These are phyloP conservation scores for Periparus ater DNA, from an alignment of 2,797 vertebrate species.

Conservation along the genomic window DNA sequence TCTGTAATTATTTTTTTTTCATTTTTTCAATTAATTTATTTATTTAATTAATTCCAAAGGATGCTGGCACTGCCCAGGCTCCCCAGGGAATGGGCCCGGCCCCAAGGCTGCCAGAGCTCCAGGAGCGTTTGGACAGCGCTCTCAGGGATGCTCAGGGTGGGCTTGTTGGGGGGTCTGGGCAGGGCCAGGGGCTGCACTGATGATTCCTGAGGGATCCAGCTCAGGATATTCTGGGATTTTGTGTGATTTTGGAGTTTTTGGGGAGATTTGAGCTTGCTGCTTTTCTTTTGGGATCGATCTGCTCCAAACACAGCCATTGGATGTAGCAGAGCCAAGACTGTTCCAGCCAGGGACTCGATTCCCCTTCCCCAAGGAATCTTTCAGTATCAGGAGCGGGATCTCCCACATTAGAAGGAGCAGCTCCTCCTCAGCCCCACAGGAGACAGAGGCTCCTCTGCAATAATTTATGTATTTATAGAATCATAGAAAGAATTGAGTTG, in stretches of 20 bases:
- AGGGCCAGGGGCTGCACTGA: fast-evolving
- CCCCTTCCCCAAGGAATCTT: not conserved
- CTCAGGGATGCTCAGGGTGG: not conserved
- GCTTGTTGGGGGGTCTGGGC: not conserved
- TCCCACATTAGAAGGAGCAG: fast-evolving
- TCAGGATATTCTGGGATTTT: not conserved
- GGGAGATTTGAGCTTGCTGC: not conserved
- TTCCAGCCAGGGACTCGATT: not conserved
- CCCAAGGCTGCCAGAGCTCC: not conserved
- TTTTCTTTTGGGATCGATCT: not conserved
- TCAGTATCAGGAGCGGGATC: fast-evolving
- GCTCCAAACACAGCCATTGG: not conserved
- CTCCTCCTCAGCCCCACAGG: not conserved
- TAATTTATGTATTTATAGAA: not conserved
- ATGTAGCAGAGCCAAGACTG: not conserved
- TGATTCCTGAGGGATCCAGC: fast-evolving
- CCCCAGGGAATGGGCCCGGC: not conserved
- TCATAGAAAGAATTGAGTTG: not conserved
- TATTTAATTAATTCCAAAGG: not conserved
- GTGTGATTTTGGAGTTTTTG: not conserved
- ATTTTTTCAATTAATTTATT: not conserved
- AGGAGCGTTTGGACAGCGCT: not conserved
- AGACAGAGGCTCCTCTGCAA: not conserved
- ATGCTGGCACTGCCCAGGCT: not conserved
- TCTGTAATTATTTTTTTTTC: not conserved